Percentiles rank a stretch among this genome's conserved stretches.
These are phyloP conservation scores for Notarius lentiginosus DNA, from an alignment of 2,113 vertebrate genomes.

Conservation along the genomic window DNA sequence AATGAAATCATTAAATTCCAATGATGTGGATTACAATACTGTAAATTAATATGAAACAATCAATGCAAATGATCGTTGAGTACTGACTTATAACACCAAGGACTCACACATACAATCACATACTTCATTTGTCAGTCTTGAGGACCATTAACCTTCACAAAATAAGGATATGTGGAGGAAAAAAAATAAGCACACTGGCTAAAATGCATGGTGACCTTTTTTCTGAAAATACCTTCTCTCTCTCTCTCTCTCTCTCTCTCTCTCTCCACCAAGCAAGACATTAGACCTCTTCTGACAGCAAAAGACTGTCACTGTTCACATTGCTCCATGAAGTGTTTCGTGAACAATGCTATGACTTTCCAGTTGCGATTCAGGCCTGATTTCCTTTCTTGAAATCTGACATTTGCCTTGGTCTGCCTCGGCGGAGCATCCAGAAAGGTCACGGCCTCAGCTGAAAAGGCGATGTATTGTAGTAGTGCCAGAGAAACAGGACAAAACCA, in stretches of 20 bases:
- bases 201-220: not conserved
- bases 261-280: not conserved
- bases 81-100: not conserved
- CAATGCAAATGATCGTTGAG: not conserved
- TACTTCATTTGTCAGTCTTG: not conserved
- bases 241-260: not conserved
- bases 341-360: not conserved
- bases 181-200: not conserved
- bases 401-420: not conserved
- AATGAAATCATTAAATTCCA: not conserved
- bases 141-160: not conserved
- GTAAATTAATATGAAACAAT: too few relatives aligned
- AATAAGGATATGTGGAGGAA: not conserved
- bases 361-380: not conserved
- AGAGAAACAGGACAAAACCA: not conserved
- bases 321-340: not conserved
- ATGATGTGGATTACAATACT: not conserved
- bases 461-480: not conserved
- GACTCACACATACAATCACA: not conserved
- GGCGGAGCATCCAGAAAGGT: slow-evolving; percentile 34
- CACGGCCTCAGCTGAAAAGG: slow-evolving; percentile 22
- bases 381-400: slow-evolving; percentile 11
- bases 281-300: not conserved
- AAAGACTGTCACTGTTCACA: not conserved
- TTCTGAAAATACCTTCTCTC: not conserved